Percentiles rank a stretch among this genome's conserved stretches.
Conservation (phyloP, 1,140 invertebrate genomes). For the Solenopsis invicta region DNA sequence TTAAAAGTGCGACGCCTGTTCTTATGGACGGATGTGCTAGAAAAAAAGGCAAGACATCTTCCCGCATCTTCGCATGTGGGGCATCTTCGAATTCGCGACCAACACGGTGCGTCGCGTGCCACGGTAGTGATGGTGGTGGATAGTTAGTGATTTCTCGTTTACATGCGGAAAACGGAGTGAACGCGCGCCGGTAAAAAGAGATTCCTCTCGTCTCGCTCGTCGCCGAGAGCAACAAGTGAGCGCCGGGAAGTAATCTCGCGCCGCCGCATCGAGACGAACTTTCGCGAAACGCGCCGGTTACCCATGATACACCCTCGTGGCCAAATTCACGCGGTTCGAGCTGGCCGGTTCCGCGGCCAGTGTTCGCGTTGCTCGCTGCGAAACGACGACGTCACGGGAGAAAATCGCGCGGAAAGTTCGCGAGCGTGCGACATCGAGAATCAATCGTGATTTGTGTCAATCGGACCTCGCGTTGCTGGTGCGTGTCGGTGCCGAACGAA, state of each 20-base stretch:
- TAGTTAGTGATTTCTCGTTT: not conserved
- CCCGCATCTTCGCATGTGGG: not conserved
- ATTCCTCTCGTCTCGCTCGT: not conserved
- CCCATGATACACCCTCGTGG: not conserved
- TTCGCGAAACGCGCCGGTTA: too few species aligned
- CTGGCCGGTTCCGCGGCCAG: not conserved
- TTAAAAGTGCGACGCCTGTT: not conserved
- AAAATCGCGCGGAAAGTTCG: not conserved
- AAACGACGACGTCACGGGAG: too few species aligned
- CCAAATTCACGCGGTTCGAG: not conserved
- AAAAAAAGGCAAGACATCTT: not conserved
- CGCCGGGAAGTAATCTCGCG: not conserved
- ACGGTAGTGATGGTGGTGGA: too few species aligned
- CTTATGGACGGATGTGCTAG: not conserved
- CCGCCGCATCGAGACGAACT: too few species aligned
- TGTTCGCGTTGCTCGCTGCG: not conserved
- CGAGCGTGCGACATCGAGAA: not conserved
- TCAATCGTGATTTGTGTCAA: not conserved
- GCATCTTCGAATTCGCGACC: not conserved
- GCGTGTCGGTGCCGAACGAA: too few species aligned
- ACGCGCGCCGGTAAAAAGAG: not conserved
- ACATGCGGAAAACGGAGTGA: not conserved
- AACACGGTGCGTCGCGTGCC: not conserved
- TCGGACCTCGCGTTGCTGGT: not conserved
- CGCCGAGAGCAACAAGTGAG: slow-evolving; percentile 60